Evolutionary conservation across 2,888 invertebrate species (phyloP).

Genomic region (Phortica magna): DNA sequence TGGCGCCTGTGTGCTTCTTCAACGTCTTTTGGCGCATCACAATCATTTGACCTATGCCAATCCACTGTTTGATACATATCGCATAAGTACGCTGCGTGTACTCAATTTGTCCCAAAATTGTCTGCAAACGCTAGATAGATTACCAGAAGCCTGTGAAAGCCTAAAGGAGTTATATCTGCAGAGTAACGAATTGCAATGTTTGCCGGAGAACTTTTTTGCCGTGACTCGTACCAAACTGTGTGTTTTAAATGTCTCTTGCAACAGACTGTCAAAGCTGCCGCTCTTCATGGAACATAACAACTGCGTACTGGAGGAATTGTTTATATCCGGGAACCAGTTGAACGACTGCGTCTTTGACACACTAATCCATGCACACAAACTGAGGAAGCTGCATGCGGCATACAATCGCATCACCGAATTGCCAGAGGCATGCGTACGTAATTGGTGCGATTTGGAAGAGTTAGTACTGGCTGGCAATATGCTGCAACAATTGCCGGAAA

Average conservation of each 20-base stretch:
- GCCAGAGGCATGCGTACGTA: conserved; percentile 86
- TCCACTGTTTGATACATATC: conserved; percentile 86
- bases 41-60: conserved; percentile 85
- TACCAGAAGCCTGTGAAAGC: conserved; percentile 78
- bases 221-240: conserved; percentile 82
- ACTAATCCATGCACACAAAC: conserved; percentile 82
- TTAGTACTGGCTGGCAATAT: conserved; percentile 90
- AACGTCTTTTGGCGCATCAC: conserved; percentile 86
- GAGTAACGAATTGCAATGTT: conserved; percentile 86
- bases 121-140: conserved; percentile 85
- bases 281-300: conserved; percentile 77
- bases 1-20: conserved; percentile 84
- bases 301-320: conserved; percentile 83
- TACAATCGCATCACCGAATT: conserved; percentile 87
- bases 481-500: conserved; percentile 86
- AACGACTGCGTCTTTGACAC: conserved; percentile 85
- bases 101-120: conserved; percentile 89
- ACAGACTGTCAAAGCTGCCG: conserved; percentile 85
- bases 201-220: conserved; percentile 88
- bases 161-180: conserved; percentile 86
- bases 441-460: conserved; percentile 90
- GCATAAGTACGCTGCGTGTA: conserved; percentile 85
- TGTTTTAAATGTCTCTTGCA: conserved; percentile 88
- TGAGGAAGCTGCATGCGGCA: conserved; percentile 86
- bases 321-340: conserved; percentile 87